These are phyloP conservation scores for Sander vitreus DNA, from an alignment of 2,113 vertebrate species.

Conservation along the genomic window DNA sequence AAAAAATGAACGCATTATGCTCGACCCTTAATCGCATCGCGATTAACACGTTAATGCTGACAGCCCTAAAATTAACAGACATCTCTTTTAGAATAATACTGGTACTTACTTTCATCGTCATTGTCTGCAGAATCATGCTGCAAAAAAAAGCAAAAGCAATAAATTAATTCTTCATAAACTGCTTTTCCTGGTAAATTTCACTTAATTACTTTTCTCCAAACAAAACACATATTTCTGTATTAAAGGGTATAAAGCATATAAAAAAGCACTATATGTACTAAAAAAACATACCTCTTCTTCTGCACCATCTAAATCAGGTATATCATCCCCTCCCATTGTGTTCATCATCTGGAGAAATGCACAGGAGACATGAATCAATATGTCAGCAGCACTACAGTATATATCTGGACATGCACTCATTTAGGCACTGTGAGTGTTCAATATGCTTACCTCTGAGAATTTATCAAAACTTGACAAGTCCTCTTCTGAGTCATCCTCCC, in stretches of 20 bases:
- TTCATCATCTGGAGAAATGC: slow-evolving; percentile 93
- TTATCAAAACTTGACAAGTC: slow-evolving; percentile 97
- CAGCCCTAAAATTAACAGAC: background rate
- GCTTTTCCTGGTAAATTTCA: background rate
- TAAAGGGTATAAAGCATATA: background rate
- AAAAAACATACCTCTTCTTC: slow-evolving; percentile 82
- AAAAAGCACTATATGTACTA: background rate
- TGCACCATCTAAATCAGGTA: slow-evolving; percentile 96
- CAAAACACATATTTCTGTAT: background rate
- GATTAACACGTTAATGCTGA: too few species aligned
- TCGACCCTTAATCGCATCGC: too few species aligned
- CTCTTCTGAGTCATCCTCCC: slow-evolving; percentile 98
- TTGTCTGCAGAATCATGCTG: slow-evolving; percentile 94
- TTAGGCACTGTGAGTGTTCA: background rate
- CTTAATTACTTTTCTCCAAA: background rate
- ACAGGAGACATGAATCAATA: slow-evolving; percentile 16
- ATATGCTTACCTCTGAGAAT: slow-evolving; percentile 91
- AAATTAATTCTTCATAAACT: background rate
- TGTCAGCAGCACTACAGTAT: background rate
- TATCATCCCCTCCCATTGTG: slow-evolving; percentile 97
- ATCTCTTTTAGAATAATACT: background rate
- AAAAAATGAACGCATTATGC: too few species aligned
- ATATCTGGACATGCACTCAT: background rate
- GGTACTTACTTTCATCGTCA: slow-evolving; percentile 94
- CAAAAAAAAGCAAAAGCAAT: slow-evolving; percentile 59